These are phyloP conservation scores for Cephus pulcher DNA, from an alignment of 2,888 invertebrate species.

Conservation along the genomic window DNA sequence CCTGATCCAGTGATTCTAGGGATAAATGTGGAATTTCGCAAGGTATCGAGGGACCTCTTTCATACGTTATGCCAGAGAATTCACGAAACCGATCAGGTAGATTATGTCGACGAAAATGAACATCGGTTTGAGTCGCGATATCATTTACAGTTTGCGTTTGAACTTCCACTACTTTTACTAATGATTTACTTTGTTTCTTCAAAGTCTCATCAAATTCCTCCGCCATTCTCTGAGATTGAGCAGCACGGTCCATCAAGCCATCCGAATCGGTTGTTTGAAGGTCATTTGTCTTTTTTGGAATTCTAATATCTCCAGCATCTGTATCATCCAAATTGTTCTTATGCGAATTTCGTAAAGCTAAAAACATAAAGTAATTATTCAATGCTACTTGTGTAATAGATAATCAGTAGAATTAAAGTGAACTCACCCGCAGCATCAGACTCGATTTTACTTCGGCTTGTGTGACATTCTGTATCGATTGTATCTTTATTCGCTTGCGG, in stretches of 20 bases:
- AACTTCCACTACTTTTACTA: conserved; percentile 58
- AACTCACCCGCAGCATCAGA: not conserved
- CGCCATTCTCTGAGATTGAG: conserved; percentile 10
- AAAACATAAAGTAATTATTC: not conserved
- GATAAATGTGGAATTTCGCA: conserved; percentile 50
- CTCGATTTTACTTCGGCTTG: conserved; percentile 17
- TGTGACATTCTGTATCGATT: conserved; percentile 20
- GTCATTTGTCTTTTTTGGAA: conserved; percentile 6
- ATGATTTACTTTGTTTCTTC: conserved; percentile 38
- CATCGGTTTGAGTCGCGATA: conserved; percentile 62
- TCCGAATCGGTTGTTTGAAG: conserved; percentile 4
- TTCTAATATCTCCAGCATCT: not conserved
- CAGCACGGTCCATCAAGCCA: conserved; percentile 6
- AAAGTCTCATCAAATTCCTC: conserved; percentile 27
- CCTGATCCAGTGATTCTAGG: conserved; percentile 52
- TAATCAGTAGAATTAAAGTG: not conserved
- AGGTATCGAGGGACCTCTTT: conserved; percentile 38
- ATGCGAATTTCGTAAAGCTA: not conserved
- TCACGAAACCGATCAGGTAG: conserved; percentile 36
- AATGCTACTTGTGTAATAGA: not conserved
- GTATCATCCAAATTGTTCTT: conserved; percentile 1
- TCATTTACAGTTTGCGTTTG: conserved; percentile 64
- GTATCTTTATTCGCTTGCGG: conserved; percentile 28
- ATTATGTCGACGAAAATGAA: conserved; percentile 30
- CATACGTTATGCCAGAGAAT: conserved; percentile 47